These are phyloP conservation scores for Lagopus leucura DNA, from an alignment of 2,113 vertebrate species.

Conservation along the genomic window DNA sequence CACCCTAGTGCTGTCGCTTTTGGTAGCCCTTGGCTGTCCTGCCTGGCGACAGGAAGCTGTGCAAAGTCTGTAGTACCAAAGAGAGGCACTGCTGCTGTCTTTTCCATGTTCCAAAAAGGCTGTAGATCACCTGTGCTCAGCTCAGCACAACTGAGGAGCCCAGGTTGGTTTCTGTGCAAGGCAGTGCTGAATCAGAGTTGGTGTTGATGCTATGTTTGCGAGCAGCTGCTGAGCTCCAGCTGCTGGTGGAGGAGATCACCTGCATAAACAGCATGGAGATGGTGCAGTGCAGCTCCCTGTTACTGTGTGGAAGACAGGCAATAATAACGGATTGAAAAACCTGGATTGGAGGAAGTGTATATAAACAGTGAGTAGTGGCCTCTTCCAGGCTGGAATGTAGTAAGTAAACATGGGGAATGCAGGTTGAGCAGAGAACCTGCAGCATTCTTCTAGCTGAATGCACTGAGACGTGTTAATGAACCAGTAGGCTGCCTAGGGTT, in stretches of 20 bases:
- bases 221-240: neutral
- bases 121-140: neutral
- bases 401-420: neutral
- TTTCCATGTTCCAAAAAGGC: neutral
- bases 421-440: neutral
- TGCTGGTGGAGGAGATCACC: neutral
- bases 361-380: neutral
- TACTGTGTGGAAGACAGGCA: neutral
- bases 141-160: neutral
- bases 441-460: neutral
- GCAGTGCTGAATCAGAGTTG: neutral
- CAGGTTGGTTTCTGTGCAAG: neutral
- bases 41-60: neutral
- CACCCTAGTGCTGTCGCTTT: neutral
- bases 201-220: neutral
- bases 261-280: neutral
- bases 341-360: neutral
- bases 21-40: neutral
- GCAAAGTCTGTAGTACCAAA: neutral
- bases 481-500: neutral
- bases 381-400: neutral
- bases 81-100: neutral
- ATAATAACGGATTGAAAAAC: neutral
- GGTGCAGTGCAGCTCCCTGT: neutral
- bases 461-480: neutral